Conservation (phyloP, 2,113 vertebrate genomes). For the Agelaius phoeniceus region DNA sequence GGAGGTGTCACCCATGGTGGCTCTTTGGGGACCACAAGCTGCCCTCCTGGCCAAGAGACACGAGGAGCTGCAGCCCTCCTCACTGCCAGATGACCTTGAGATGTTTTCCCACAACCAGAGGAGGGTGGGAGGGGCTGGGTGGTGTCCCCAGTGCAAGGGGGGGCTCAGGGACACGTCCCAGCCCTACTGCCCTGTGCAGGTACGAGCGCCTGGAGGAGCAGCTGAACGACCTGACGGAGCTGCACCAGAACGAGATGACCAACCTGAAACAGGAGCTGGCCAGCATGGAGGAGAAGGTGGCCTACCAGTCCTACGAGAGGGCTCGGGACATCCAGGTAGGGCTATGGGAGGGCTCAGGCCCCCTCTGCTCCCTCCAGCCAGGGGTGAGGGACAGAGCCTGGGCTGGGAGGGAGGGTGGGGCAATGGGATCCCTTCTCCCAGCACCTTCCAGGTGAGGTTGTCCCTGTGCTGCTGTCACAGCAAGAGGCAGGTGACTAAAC, state of each 20-base stretch:
- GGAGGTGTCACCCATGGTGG: neutral
- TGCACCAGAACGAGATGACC: constrained; percentile 98
- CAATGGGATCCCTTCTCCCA: neutral
- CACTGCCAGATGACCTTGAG: accelerated
- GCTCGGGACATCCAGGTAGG: constrained; percentile 96
- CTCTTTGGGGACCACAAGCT: too few species aligned
- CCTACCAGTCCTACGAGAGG: constrained; percentile 97
- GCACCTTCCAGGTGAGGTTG: neutral
- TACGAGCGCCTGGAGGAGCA: constrained; percentile 97
- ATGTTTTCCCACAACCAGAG: neutral
- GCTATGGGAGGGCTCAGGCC: neutral
- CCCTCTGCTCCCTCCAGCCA: accelerated
- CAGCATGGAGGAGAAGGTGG: constrained; percentile 99
- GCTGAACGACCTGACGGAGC: constrained; percentile 94
- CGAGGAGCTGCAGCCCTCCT: neutral
- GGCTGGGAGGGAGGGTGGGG: neutral
- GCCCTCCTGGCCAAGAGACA: neutral
- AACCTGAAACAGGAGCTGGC: constrained; percentile 98
- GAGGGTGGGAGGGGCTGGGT: accelerated
- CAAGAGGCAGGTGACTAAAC: neutral
- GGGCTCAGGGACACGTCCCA: neutral
- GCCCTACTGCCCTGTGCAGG: constrained; percentile 58
- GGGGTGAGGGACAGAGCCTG: neutral
- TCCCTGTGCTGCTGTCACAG: neutral
- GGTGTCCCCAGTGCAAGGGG: neutral